Conservation (phyloP, 2,888 invertebrate species). For the Trichogramma evanescens region DNA sequence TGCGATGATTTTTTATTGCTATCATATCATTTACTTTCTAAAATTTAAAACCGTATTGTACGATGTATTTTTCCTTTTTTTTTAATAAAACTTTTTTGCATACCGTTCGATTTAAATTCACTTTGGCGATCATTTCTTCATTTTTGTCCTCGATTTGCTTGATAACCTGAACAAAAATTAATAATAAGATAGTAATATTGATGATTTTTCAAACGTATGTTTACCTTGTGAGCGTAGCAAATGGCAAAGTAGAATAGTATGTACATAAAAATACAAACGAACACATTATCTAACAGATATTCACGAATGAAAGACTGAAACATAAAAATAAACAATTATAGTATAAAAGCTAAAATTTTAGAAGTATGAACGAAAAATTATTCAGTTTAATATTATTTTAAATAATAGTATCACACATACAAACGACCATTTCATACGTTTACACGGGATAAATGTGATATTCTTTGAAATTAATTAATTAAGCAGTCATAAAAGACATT, state of each 20-base stretch:
- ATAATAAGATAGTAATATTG: background rate
- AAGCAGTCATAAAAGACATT: background rate
- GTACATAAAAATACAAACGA: slow-evolving; percentile 36
- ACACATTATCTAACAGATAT: slow-evolving; percentile 38
- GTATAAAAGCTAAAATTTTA: background rate
- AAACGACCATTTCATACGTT: no score
- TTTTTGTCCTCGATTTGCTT: slow-evolving; percentile 36
- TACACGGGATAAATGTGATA: no score
- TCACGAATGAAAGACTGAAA: slow-evolving; percentile 38
- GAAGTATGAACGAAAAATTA: no score
- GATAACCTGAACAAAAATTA: slow-evolving; percentile 30
- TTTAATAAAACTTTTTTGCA: slow-evolving; percentile 34
- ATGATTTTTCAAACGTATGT: background rate
- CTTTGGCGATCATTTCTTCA: slow-evolving; percentile 29
- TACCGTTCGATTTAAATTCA: slow-evolving; percentile 36
- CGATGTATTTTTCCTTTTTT: slow-evolving; percentile 33
- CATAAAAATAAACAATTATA: background rate
- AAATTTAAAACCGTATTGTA: slow-evolving; percentile 2
- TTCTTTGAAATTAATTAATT: no score
- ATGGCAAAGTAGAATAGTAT: slow-evolving; percentile 35
- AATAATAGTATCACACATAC: no score
- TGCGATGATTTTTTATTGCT: slow-evolving; percentile 35
- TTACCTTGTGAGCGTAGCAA: slow-evolving; percentile 41
- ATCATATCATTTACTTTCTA: slow-evolving; percentile 37
- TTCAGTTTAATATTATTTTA: no score